Evolutionary conservation across 1,140 invertebrate genomes (phyloP).

Genomic region (Cydia pomonella): DNA sequence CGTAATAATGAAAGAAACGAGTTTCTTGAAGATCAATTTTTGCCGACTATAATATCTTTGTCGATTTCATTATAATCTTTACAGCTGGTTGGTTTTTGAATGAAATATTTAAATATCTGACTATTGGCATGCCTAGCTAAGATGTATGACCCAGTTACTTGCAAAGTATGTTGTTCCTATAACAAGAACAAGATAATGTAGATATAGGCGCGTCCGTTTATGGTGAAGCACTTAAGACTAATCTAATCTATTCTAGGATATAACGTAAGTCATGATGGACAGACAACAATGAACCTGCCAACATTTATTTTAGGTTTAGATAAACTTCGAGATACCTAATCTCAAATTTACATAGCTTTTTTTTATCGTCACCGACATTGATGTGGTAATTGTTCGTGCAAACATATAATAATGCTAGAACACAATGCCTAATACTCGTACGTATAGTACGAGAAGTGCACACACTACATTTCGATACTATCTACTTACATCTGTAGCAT

Average conservation of each 20-base stretch:
- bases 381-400: not conserved
- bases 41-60: too few relatives aligned
- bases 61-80: too few relatives aligned
- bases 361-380: not conserved
- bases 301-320: conserved; percentile 10
- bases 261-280: conserved; percentile 13
- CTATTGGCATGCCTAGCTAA: too few relatives aligned
- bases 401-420: too few relatives aligned
- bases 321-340: not conserved
- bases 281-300: conserved; percentile 25
- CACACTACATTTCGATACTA: too few relatives aligned
- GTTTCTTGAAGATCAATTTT: too few relatives aligned
- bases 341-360: not conserved
- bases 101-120: too few relatives aligned
- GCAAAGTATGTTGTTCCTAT: not conserved
- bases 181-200: conserved; percentile 4
- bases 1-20: not conserved
- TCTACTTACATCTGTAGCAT: too few relatives aligned
- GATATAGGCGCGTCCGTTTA: not conserved
- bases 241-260: conserved; percentile 24
- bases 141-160: not conserved
- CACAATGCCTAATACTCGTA: too few relatives aligned
- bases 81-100: too few relatives aligned
- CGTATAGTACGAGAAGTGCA: too few relatives aligned
- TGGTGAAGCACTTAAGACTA: not conserved